phyloP scores from a whole-genome alignment of 2,797 vertebrate species.

The Champsocephalus esox region DNA sequence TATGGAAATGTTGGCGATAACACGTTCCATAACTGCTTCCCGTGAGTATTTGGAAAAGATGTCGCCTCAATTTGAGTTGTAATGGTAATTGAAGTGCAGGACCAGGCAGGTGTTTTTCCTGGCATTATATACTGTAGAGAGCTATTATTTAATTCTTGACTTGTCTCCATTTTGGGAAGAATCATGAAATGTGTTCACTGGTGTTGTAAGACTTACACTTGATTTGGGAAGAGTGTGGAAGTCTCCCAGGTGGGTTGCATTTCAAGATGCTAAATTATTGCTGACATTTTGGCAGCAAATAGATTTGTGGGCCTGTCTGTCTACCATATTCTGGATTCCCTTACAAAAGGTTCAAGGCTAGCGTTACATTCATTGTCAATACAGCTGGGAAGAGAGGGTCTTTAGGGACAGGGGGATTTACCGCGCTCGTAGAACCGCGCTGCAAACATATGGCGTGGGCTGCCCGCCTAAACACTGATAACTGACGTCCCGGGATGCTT shows the following conservation, averaged over 20 bases:
- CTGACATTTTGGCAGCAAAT: conserved; percentile 76
- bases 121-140: conserved; percentile 3
- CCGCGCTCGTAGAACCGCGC: conserved; percentile 44
- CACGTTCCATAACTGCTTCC: conserved; percentile 16
- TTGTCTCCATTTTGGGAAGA: conserved; percentile 33
- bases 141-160: conserved; percentile 24
- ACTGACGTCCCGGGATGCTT: conserved; percentile 46
- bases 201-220: conserved; percentile 41
- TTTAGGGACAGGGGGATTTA: conserved; percentile 56
- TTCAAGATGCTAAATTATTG: conserved; percentile 70
- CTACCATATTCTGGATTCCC: conserved; percentile 39
- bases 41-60: conserved; percentile 29
- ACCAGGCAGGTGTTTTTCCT: conserved; percentile 21
- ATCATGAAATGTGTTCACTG: conserved; percentile 31
- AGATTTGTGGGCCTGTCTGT: conserved; percentile 52
- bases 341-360: conserved; percentile 51
- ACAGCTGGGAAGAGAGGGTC: conserved; percentile 60
- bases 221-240: conserved; percentile 33
- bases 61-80: conserved; percentile 28
- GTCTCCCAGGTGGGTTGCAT: conserved; percentile 62
- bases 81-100: conserved; percentile 11
- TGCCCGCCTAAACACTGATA: conserved; percentile 51
- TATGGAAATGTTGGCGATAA: conserved; percentile 32
- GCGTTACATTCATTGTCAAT: conserved; percentile 72
- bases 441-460: conserved; percentile 54